These are phyloP conservation scores for Lithophane leautieri DNA, from an alignment of 2,888 invertebrate species.

Conservation along the genomic window DNA sequence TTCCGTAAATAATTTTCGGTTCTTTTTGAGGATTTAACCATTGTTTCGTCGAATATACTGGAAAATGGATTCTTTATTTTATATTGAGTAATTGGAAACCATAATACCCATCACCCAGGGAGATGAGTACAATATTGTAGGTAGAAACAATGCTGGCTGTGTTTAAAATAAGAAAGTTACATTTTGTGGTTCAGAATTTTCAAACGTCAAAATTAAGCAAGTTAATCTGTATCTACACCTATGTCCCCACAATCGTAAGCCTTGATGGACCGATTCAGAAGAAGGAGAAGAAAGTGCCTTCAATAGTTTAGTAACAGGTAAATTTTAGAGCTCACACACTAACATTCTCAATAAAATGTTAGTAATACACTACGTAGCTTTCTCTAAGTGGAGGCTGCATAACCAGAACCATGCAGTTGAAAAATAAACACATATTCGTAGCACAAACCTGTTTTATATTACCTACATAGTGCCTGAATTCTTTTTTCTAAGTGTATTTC, in stretches of 20 bases:
- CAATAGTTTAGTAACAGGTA: neutral
- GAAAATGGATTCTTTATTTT: neutral
- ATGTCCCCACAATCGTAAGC: neutral
- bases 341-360: neutral
- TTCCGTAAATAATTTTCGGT: neutral
- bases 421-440: neutral
- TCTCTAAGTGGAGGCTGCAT: neutral
- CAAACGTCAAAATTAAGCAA: neutral
- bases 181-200: neutral
- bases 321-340: neutral
- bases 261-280: neutral
- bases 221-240: neutral
- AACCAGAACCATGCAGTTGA: constrained; percentile 5
- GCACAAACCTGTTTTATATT: neutral
- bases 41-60: neutral
- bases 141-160: neutral
- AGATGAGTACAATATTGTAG: neutral
- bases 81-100: neutral
- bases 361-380: neutral
- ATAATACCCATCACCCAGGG: no score
- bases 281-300: neutral
- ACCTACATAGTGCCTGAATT: neutral
- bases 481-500: constrained; percentile 9
- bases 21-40: neutral
- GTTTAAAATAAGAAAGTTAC: neutral